A percentile compares a stretch with the other conserved stretches of the same genome.
phyloP scores from a whole-genome alignment of 2,113 vertebrate species.

The Lagopus muta region DNA sequence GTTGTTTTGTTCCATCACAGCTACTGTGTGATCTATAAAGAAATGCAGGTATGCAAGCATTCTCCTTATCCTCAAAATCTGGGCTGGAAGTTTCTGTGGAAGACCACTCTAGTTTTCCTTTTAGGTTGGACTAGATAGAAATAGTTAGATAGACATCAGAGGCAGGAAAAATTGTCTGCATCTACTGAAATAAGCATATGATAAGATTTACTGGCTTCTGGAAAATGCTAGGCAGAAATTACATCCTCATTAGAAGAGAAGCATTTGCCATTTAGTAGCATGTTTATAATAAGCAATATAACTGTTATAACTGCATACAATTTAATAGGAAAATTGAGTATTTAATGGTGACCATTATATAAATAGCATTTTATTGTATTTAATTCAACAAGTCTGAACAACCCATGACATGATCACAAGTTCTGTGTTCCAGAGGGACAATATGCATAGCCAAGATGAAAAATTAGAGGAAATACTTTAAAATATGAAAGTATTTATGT shows the following conservation, averaged over 20 bases:
- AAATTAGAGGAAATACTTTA: slow-evolving; percentile 25
- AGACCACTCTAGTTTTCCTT: background rate
- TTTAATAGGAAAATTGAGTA: background rate
- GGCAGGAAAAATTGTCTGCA: background rate
- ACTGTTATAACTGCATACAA: background rate
- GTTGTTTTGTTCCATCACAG: background rate
- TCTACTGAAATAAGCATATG: background rate
- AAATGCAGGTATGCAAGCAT: background rate
- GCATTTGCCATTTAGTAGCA: background rate
- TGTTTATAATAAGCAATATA: background rate
- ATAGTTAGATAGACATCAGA: background rate
- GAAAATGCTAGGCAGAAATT: background rate
- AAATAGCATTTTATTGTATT: background rate
- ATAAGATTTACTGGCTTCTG: background rate
- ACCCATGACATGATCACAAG: background rate
- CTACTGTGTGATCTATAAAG: background rate
- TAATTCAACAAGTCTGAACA: slow-evolving; percentile 20
- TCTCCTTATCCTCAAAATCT: background rate
- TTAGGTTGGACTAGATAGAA: background rate
- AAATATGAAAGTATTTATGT: slow-evolving; percentile 21
- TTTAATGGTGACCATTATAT: background rate
- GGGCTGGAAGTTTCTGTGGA: background rate
- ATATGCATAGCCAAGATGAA: background rate
- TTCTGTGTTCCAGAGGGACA: background rate
- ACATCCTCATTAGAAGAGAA: background rate